Evolutionary conservation across 2,888 invertebrate genomes (phyloP), one percentile per base, ranked within the genome.

Genomic region (Hemicrepidius hirtus): DNA sequence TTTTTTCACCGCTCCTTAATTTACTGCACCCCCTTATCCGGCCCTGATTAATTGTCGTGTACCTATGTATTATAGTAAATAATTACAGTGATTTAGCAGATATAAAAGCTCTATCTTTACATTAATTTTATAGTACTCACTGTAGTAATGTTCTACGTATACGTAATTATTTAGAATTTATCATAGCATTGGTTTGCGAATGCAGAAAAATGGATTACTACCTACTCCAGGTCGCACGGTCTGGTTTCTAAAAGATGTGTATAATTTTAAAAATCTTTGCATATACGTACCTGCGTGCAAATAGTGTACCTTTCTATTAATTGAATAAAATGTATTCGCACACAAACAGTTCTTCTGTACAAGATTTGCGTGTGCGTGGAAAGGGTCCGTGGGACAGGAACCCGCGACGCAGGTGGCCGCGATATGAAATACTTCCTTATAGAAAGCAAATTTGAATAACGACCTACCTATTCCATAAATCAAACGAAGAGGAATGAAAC

Each of bases 401-500:
- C 81, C 79, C 79, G 79, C 82, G 77, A 80, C 80, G 81, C 82
- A 82, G 82, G 82, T 82, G 82, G 82, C 73, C 79, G 71, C 75
- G 78, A 78, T 80, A 80, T 80, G 78, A 81, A 81, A 80, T 79
- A 79, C 81, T 82, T 82, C 81, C 81, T 82, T 78, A 76, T 76
- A 73, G 76, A 76, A 70, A 66, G 69, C 66, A 75, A 77, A 80
- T 80, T 80, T 80, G 80, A 80, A 80, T 80, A 80, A 80, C 80
- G 75, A 77, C 78, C 77, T 76, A 79, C 80, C 78, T 76, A 78
- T 76, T 77, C 78, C 78, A 80, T 80, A 80, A 80, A 80, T 80
- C 80, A 80, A 79, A 70, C 78, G 69, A 76, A 76, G 78, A 76
- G 76, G 71, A 79, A 77, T 77, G 74, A 77, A 79, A 76, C 77